Evolutionary conservation across 2,113 vertebrate genomes (phyloP).

Genomic region (Epinephelus cyanopodus): DNA sequence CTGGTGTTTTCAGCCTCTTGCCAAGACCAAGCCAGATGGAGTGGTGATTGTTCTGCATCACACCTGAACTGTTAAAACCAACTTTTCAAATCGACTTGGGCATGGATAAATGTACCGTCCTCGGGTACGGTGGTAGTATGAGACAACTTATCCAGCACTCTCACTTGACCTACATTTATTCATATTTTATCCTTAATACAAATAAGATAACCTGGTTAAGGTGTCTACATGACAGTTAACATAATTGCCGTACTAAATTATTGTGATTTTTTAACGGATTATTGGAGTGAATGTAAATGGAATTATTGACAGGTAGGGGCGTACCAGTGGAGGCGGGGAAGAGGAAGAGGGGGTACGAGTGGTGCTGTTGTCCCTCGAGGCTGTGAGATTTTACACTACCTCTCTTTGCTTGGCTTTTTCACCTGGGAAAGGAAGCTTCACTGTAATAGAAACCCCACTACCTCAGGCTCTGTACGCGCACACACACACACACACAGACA

Average conservation of each 20-base stretch:
- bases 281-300: not conserved
- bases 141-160: not conserved
- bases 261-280: constrained; percentile 1
- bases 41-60: no score
- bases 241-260: not conserved
- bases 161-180: not conserved
- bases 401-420: constrained; percentile 54
- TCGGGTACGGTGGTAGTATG: no score
- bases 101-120: no score
- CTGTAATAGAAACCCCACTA: constrained; percentile 70
- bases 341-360: not conserved
- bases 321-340: not conserved
- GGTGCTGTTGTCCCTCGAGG: constrained; percentile 45
- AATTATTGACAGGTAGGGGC: constrained; percentile 15
- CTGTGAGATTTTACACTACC: constrained; percentile 59
- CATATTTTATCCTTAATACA: not conserved
- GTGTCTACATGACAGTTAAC: not conserved
- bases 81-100: no score
- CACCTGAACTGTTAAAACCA: no score
- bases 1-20: no score
- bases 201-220: not conserved
- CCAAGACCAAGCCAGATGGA: no score
- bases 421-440: constrained; percentile 76
- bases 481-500: constrained; percentile 21
- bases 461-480: constrained; percentile 55